Conservation (phyloP, 2,797 vertebrate genomes). For the Acomys russatus region DNA sequence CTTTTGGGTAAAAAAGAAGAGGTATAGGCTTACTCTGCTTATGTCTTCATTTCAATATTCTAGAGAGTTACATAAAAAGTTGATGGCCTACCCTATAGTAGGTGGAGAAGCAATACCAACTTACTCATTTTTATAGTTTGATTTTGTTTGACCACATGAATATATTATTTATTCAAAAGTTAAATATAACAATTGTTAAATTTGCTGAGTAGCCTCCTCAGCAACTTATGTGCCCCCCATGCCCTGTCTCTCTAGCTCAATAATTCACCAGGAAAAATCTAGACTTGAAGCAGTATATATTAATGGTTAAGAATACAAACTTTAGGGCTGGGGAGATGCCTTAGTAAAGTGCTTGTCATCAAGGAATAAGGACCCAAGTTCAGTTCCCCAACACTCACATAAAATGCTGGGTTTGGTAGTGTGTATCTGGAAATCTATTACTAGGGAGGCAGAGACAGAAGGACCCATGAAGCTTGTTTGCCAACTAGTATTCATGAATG, state of each 20-base stretch:
- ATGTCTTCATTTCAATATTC: constrained; percentile 23
- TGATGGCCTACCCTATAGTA: background rate
- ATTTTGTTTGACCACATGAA: constrained; percentile 1
- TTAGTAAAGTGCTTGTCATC: background rate
- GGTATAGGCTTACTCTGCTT: constrained; percentile 40
- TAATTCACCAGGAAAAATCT: background rate
- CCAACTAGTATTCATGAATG: background rate
- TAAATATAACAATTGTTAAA: constrained; percentile 49
- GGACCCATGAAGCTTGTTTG: background rate
- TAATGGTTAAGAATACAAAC: background rate
- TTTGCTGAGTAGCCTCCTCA: background rate
- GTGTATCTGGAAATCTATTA: background rate
- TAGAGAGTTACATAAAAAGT: constrained; percentile 1
- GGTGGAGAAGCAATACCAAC: background rate
- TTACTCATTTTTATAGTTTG: constrained; percentile 31
- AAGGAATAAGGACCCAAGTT: background rate
- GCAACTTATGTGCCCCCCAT: background rate
- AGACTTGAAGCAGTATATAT: constrained; percentile 35
- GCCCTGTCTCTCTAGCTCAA: background rate
- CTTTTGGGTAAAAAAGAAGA: background rate
- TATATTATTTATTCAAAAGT: constrained; percentile 46
- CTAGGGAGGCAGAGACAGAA: background rate
- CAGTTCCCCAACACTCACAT: background rate
- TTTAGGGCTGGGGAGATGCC: background rate
- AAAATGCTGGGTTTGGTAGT: background rate